These are phyloP conservation scores for Mastomys natalensis DNA, from an alignment of 2,113 vertebrate species.

Conservation along the genomic window DNA sequence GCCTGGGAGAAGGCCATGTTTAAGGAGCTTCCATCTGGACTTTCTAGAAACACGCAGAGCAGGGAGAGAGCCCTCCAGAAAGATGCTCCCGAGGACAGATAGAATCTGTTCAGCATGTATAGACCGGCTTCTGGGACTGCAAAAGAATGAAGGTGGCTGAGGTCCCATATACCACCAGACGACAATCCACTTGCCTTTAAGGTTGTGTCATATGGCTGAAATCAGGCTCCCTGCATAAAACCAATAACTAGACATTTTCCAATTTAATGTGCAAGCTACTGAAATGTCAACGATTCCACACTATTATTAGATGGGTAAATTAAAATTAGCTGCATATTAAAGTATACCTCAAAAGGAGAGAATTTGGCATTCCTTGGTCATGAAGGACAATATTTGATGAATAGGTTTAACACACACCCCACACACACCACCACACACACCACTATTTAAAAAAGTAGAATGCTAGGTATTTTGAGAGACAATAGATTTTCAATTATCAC, in stretches of 20 bases:
- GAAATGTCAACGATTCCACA: conserved; percentile 16
- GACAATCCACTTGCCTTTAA: neutral
- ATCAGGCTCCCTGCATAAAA: neutral
- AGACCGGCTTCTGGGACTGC: neutral
- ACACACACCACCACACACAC: neutral
- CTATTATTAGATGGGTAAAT: neutral
- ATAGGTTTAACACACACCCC: neutral
- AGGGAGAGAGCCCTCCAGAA: neutral
- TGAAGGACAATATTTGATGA: conserved; percentile 54
- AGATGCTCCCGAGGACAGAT: neutral
- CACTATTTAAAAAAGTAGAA: neutral
- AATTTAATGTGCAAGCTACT: neutral
- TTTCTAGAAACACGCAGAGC: neutral
- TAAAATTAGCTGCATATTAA: conserved; percentile 56
- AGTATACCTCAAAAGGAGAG: neutral
- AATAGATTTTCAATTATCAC: neutral
- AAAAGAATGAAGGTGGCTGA: neutral
- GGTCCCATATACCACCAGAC: neutral
- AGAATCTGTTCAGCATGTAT: neutral
- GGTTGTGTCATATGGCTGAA: neutral
- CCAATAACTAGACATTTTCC: conserved; percentile 13
- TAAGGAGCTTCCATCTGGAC: neutral
- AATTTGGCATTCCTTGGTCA: conserved; percentile 33
- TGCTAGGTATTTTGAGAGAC: conserved; percentile 42
- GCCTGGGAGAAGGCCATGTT: neutral